These are phyloP conservation scores for Acridotheres tristis DNA, from an alignment of 2,797 vertebrate species.

Conservation along the genomic window DNA sequence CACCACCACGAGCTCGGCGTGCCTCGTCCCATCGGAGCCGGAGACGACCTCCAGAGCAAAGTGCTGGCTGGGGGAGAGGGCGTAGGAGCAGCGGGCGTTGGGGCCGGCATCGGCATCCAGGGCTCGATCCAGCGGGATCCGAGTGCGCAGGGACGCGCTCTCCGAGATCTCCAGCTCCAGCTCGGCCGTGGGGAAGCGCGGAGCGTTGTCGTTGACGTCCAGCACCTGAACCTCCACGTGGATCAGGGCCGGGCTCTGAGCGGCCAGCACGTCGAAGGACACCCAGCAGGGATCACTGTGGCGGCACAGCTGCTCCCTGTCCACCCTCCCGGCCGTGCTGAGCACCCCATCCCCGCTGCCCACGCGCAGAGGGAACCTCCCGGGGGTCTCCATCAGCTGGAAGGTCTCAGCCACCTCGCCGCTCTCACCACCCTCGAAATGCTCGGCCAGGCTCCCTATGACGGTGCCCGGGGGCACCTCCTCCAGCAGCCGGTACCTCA, in stretches of 20 bases:
- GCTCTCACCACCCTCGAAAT: slow-evolving; percentile 78
- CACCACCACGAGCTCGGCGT: slow-evolving; percentile 86
- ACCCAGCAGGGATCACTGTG: slow-evolving; percentile 85
- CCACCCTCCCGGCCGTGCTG: slow-evolving; percentile 82
- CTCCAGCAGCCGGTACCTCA: slow-evolving; percentile 85
- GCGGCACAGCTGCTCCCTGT: slow-evolving; percentile 89
- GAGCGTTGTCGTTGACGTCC: slow-evolving; percentile 90
- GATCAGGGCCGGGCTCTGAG: slow-evolving; percentile 81
- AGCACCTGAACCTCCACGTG: slow-evolving; percentile 87
- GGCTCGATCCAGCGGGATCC: slow-evolving; percentile 88
- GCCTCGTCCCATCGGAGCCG: slow-evolving; percentile 81
- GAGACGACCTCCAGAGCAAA: slow-evolving; percentile 85
- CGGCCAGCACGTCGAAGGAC: slow-evolving; percentile 86
- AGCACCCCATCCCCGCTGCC: slow-evolving; percentile 79
- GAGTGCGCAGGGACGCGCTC: slow-evolving; percentile 82
- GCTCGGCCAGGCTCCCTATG: slow-evolving; percentile 84
- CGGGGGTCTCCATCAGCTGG: slow-evolving; percentile 85
- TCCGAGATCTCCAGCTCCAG: slow-evolving; percentile 94
- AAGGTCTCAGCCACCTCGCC: slow-evolving; percentile 76
- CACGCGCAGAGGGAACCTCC: slow-evolving; percentile 82
- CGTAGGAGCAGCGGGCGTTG: slow-evolving; percentile 84
- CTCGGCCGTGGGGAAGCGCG: slow-evolving; percentile 80
- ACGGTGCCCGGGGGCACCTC: slow-evolving; percentile 84
- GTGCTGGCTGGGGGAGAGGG: slow-evolving; percentile 85
- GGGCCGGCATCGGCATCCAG: slow-evolving; percentile 84